Conservation (phyloP, 2,888 invertebrate species). For the Pyralis farinalis region DNA sequence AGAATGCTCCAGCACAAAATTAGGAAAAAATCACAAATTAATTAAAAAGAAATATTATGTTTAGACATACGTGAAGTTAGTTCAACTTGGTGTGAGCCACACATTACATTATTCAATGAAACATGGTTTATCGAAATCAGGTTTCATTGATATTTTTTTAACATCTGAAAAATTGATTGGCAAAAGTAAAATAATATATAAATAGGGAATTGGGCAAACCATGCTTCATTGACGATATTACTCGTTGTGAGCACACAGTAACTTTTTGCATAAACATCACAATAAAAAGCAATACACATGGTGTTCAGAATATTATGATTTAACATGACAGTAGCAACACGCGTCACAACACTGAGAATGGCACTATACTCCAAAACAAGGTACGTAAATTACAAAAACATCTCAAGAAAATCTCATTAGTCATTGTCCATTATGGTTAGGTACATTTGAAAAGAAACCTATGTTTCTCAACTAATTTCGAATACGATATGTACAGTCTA, state of each 20-base stretch:
- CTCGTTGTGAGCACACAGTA: constrained; percentile 27
- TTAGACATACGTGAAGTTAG: constrained; percentile 10
- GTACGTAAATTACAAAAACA: constrained; percentile 20
- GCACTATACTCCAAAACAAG: constrained; percentile 55
- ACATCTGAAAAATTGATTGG: no score
- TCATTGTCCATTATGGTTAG: constrained; percentile 24
- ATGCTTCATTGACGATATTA: no score
- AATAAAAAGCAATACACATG: constrained; percentile 24
- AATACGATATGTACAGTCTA: constrained; percentile 43
- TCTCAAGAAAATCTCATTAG: constrained; percentile 30
- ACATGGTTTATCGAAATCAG: no score
- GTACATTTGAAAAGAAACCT: constrained; percentile 20
- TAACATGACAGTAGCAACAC: constrained; percentile 26
- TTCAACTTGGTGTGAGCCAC: constrained; percentile 24
- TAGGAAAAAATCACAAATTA: constrained; percentile 1
- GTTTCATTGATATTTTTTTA: no score
- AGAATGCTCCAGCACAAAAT: constrained; percentile 10
- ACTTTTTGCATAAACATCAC: constrained; percentile 21
- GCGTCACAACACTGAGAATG: constrained; percentile 54
- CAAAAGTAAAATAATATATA: no score
- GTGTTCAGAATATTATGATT: constrained; percentile 17
- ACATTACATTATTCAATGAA: no score
- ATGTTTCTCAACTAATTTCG: constrained; percentile 33
- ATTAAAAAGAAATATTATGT: constrained; percentile 1
- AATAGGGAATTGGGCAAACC: no score